A percentile compares a stretch with the other conserved stretches of the same genome.
Conservation (phyloP, 2,113 vertebrate species). For the Zapus hudsonius region DNA sequence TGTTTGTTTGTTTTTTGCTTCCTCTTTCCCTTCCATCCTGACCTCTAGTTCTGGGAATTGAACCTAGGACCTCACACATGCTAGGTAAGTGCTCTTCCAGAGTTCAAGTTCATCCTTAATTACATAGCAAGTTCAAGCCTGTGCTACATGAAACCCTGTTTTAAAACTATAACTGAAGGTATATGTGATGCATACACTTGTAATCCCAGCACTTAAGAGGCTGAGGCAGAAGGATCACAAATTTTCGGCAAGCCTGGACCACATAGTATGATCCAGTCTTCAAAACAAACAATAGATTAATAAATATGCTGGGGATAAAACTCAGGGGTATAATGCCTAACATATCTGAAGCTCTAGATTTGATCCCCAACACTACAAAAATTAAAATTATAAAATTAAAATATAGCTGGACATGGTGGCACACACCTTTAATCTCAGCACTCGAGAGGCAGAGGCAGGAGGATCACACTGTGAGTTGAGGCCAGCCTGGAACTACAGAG, state of each 20-base stretch:
- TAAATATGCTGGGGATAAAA: not conserved
- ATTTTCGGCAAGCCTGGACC: too few species aligned
- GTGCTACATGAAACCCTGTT: not conserved
- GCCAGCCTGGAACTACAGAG: too few species aligned
- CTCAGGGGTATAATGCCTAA: not conserved
- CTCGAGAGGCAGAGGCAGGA: too few species aligned
- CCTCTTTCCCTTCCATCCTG: not conserved
- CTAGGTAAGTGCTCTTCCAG: not conserved
- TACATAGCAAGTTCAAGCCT: not conserved
- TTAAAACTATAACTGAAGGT: not conserved
- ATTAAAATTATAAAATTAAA: not conserved
- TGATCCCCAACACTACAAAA: not conserved
- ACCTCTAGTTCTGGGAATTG: not conserved
- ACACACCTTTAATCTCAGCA: too few species aligned
- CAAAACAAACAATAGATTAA: not conserved
- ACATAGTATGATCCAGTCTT: not conserved
- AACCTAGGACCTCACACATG: not conserved
- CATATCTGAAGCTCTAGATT: not conserved
- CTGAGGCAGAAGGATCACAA: not conserved
- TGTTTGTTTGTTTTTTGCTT: not conserved
- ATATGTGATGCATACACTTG: not conserved
- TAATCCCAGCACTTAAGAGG: not conserved
- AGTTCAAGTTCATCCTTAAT: not conserved
- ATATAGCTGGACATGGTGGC: too few species aligned
- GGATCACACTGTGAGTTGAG: too few species aligned